These are phyloP conservation scores for Gari tellinella DNA, from an alignment of 2,888 invertebrate genomes.

Conservation along the genomic window DNA sequence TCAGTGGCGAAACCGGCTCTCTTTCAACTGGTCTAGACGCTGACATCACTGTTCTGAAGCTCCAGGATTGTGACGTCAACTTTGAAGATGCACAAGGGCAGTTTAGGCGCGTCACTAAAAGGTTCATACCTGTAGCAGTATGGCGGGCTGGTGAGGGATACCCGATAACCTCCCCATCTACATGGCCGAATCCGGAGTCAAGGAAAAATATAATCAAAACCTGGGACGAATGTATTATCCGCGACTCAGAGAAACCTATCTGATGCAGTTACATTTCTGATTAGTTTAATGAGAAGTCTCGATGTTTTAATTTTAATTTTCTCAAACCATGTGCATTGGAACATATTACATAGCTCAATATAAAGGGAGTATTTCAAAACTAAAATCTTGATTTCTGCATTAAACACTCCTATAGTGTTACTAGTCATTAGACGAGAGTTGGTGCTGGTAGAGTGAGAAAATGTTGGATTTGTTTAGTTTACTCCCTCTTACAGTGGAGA, in stretches of 20 bases:
- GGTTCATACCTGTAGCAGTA: conserved; percentile 73
- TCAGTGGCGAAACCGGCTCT: conserved; percentile 58
- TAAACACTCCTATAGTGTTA: no score
- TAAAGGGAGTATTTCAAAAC: no score
- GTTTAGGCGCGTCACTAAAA: conserved; percentile 55
- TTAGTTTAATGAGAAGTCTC: no score
- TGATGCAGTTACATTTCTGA: no score
- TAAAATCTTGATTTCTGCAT: no score
- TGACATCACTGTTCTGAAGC: conserved; percentile 75
- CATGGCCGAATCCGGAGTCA: conserved; percentile 60
- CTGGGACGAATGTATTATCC: conserved; percentile 16
- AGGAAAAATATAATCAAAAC: conserved; percentile 1
- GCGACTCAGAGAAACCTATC: not conserved
- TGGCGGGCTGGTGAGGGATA: conserved; percentile 67
- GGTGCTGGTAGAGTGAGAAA: no score
- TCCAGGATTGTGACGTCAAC: conserved; percentile 64
- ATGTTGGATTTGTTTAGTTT: no score
- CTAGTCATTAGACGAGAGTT: no score
- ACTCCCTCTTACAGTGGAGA: no score
- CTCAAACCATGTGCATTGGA: no score
- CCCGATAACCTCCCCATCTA: conserved; percentile 41
- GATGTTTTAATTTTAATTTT: no score
- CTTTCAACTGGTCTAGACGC: conserved; percentile 68
- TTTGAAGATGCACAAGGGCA: conserved; percentile 76
- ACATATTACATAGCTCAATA: no score